Percentiles rank a stretch among this genome's conserved stretches.
These are phyloP conservation scores for Hephaestus fuliginosus DNA, from an alignment of 2,797 vertebrate genomes.

Conservation along the genomic window DNA sequence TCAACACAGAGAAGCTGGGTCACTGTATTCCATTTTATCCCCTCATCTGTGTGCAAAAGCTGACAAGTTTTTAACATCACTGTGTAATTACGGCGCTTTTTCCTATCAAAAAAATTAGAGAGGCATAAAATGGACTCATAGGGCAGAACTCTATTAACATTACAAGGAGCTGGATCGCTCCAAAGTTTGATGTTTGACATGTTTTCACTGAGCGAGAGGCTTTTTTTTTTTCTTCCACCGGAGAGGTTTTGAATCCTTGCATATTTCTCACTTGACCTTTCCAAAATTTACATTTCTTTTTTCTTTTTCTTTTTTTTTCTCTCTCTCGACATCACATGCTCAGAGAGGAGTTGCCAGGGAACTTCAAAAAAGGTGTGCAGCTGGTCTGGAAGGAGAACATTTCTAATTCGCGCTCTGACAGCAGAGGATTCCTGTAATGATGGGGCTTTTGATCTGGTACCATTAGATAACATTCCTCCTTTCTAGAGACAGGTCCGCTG, in stretches of 20 bases:
- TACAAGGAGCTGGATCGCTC: conserved; percentile 42
- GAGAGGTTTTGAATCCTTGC: conserved; percentile 55
- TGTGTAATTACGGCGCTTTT: conserved; percentile 31
- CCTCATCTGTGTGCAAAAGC: conserved; percentile 16
- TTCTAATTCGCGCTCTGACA: conserved; percentile 69
- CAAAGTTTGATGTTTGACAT: conserved; percentile 58
- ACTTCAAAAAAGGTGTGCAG: conserved; percentile 61
- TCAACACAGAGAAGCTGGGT: conserved; percentile 42
- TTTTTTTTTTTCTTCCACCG: conserved; percentile 19
- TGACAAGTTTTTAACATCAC: conserved; percentile 35
- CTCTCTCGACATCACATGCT: conserved; percentile 42
- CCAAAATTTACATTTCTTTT: neutral
- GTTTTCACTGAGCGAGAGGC: conserved; percentile 39
- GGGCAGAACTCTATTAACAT: conserved; percentile 50
- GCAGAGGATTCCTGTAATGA: conserved; percentile 72
- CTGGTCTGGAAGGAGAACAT: conserved; percentile 63
- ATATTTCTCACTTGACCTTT: conserved; percentile 76
- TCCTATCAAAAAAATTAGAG: conserved; percentile 34
- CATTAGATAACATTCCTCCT: conserved; percentile 77
- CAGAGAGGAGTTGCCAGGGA: conserved; percentile 61
- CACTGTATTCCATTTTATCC: conserved; percentile 10
- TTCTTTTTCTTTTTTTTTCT: conserved; percentile 23
- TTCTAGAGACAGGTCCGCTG: conserved; percentile 68
- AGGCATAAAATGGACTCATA: conserved; percentile 42
- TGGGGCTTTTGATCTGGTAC: conserved; percentile 77